Evolutionary conservation across 1,140 invertebrate genomes (phyloP), one percentile per base, ranked within the genome.

Genomic region (Pissodes strobi): DNA sequence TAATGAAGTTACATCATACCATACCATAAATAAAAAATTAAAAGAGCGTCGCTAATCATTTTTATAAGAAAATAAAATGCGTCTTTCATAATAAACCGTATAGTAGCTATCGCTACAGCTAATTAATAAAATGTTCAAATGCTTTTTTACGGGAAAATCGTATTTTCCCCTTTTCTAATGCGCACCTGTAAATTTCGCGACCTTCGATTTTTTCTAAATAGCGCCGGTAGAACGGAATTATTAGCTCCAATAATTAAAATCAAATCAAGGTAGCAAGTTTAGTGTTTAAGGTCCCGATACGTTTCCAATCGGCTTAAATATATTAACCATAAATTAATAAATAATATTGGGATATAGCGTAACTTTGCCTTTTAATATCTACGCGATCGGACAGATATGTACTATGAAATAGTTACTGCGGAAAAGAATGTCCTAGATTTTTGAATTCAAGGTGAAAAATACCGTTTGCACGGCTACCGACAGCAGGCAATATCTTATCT

Each of bases 401-500:
- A n/a, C n/a, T n/a, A n/a, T n/a, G n/a, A n/a, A n/a, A n/a, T n/a
- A n/a, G n/a, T n/a, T n/a, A n/a, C n/a, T n/a, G n/a, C 3, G 25
- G 43, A 38, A 49, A 22, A 51, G 34, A 43, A 13, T 48, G 64
- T 49, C 49, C 64, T 22, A 66, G 59, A 62, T 66, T 66, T 56
- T 39, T 48, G 51, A 51, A 58, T 66, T 37, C 58, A 59, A 68
- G 62, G 61, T 53, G 39, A 56, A 58, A 58, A 58, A 22, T 58
- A 58, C 55, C 55, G 41, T 58, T 59, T 51, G 22, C 39, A 30
- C 15, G 13, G 19, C 56, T 43, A 41, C 48, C 34, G 53, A 55
- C 67, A 59, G 48, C 55, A 22, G 48, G 51, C 34, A 52, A 56
- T 41, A 18, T 59, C 56, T 68, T 70, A 70, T 70, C 67, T 70